Conservation (phyloP, 2,888 invertebrate genomes). For the Cantharis nigra region DNA sequence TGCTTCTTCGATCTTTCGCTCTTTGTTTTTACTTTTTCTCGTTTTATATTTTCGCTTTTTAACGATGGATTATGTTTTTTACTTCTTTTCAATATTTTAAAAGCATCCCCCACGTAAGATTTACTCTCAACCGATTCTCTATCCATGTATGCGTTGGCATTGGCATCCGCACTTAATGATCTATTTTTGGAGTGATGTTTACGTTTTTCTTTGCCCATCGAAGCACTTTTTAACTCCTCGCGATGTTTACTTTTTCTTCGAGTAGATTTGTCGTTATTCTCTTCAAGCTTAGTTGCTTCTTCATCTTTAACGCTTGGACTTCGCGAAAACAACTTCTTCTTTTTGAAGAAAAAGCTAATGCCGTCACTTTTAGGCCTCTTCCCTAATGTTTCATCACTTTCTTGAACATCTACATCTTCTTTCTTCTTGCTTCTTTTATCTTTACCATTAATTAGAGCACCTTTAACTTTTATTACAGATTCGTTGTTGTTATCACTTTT, state of each 20-base stretch:
- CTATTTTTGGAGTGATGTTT: background rate
- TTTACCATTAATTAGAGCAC: background rate
- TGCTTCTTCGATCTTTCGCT: background rate
- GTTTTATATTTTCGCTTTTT: background rate
- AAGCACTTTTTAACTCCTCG: background rate
- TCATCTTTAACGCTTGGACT: background rate
- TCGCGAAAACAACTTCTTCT: background rate
- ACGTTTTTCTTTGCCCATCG: background rate
- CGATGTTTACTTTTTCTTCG: background rate
- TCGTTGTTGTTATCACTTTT: background rate
- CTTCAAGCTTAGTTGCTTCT: background rate
- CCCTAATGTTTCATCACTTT: background rate
- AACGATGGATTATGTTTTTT: background rate
- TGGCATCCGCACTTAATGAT: background rate
- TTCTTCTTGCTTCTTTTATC: background rate
- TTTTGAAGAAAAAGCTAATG: background rate
- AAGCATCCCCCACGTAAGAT: background rate
- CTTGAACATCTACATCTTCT: background rate
- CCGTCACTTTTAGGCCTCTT: background rate
- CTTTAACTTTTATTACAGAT: background rate
- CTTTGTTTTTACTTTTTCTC: background rate
- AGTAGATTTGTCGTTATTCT: background rate
- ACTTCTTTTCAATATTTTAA: background rate
- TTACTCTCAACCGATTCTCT: background rate
- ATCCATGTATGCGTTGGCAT: background rate